These are phyloP conservation scores for Linurgus olivaceus DNA, from an alignment of 2,797 vertebrate species.

Conservation along the genomic window DNA sequence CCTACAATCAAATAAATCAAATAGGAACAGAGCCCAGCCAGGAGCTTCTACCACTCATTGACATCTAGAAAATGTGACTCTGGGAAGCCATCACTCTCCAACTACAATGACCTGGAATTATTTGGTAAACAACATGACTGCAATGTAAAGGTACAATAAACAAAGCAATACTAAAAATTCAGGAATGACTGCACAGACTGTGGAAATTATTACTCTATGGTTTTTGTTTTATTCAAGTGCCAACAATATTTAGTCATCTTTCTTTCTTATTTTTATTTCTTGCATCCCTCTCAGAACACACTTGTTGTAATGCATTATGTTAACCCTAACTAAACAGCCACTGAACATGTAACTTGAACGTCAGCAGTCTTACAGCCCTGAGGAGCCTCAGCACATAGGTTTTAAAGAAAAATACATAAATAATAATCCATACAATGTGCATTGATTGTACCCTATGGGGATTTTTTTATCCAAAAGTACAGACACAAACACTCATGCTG, in stretches of 20 bases:
- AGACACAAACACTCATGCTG: background rate
- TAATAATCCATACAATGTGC: background rate
- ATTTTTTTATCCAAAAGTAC: background rate
- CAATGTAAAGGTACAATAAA: conserved; percentile 52
- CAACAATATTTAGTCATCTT: conserved; percentile 52
- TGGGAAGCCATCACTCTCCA: conserved; percentile 55
- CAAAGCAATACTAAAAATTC: conserved; percentile 58
- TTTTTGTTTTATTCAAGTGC: conserved; percentile 54
- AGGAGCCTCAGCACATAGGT: background rate
- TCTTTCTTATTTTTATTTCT: conserved; percentile 3
- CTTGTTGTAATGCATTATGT: background rate
- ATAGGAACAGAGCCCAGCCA: conserved; percentile 15
- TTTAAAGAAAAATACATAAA: background rate
- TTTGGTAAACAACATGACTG: conserved; percentile 59
- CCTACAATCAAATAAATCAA: conserved; percentile 62
- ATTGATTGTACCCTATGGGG: background rate
- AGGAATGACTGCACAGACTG: conserved; percentile 52
- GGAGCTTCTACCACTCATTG: conserved; percentile 16
- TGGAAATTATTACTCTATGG: conserved; percentile 33
- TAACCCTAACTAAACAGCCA: background rate
- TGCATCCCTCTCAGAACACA: background rate
- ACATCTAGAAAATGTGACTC: conserved; percentile 45
- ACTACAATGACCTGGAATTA: conserved; percentile 28
- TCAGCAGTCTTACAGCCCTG: background rate
- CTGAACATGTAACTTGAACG: background rate